Percentiles rank a stretch among this genome's conserved stretches.
Conservation (phyloP, 53 echinoderm and acorn worm genomes). For the Astropecten irregularis region DNA sequence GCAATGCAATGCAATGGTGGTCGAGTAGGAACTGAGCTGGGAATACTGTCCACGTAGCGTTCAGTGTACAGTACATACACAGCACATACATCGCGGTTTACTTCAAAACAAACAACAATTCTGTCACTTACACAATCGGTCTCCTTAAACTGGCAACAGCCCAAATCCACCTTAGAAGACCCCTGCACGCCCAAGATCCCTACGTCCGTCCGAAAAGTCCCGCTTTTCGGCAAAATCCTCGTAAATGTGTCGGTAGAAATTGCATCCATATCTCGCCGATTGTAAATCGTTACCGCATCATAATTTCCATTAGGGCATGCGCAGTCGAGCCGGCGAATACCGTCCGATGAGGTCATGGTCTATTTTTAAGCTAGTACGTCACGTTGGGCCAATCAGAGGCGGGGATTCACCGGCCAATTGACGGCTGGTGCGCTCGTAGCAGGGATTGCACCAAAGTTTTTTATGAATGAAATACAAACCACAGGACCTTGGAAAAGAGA, state of each 20-base stretch:
- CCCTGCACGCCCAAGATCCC: conserved; percentile 11
- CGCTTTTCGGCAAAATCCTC: conserved; percentile 50
- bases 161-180: conserved; percentile 12
- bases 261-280: conserved; percentile 19
- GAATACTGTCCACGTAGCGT: too few species aligned
- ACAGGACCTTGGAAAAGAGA: background rate
- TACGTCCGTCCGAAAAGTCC: conserved; percentile 48
- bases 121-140: conserved; percentile 3
- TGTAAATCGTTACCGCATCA: background rate
- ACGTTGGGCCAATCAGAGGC: conserved; percentile 53
- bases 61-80: too few species aligned
- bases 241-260: background rate
- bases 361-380: conserved; percentile 57
- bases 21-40: too few species aligned
- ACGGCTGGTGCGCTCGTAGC: conserved; percentile 6
- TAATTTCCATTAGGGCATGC: conserved; percentile 23
- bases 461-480: conserved; percentile 43
- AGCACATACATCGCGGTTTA: too few species aligned
- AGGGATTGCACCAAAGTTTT: conserved; percentile 55
- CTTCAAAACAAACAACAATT: too few species aligned
- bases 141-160: conserved; percentile 13
- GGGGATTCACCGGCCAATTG: conserved; percentile 24
- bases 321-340: background rate
- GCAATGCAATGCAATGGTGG: too few species aligned
- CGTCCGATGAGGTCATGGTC: conserved; percentile 57